Conservation (phyloP, 2,888 invertebrate genomes). For the Sclerodermus sp. region DNA sequence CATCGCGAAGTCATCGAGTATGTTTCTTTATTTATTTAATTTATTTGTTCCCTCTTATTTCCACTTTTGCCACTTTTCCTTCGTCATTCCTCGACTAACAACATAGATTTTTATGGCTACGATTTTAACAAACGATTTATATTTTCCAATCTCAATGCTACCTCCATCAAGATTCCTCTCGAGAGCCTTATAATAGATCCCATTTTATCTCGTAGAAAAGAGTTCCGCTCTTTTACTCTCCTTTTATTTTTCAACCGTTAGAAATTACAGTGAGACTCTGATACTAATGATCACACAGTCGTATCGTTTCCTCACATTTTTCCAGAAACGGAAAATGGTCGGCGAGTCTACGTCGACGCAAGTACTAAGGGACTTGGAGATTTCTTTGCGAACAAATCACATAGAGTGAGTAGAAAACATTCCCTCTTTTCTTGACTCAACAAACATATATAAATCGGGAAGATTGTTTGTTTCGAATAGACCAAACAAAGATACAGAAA, state of each 20-base stretch:
- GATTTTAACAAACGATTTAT: no score
- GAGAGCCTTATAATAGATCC: no score
- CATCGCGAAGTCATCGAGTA: constrained; percentile 92
- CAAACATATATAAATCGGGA: no score
- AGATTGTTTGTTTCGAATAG: no score
- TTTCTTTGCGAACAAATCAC: constrained; percentile 96
- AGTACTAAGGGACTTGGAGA: constrained; percentile 96
- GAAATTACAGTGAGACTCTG: constrained; percentile 18
- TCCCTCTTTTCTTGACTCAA: no score
- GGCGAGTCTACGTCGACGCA: constrained; percentile 97
- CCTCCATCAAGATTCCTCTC: constrained; percentile 10
- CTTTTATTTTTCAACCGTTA: constrained; percentile 20
- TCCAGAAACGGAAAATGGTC: constrained; percentile 95
- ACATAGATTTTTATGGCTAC: no score
- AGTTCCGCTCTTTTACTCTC: constrained; percentile 6
- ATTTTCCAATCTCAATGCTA: no score
- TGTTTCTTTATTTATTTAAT: constrained; percentile 53
- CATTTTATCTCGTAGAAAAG: no score
- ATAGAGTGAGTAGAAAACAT: constrained; percentile 85
- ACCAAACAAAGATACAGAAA: no score
- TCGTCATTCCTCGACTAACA: no score
- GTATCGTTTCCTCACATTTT: constrained; percentile 61
- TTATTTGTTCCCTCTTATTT: no score
- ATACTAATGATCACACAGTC: constrained; percentile 51
- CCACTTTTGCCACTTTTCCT: no score